Conservation (phyloP, 2,797 vertebrate genomes). For the Myotis daubentonii region DNA sequence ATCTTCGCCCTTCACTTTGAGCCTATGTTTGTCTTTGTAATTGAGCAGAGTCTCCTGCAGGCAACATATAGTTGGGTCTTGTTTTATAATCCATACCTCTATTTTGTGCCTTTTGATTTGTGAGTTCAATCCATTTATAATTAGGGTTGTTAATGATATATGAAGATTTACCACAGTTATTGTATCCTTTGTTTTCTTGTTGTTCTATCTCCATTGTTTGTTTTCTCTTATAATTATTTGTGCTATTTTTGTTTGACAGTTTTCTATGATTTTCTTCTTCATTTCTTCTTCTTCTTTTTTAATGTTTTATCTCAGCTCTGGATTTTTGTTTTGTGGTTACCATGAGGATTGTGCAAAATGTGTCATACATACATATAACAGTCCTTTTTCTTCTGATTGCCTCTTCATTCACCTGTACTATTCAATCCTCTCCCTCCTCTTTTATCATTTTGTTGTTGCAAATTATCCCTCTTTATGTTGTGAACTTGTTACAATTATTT, state of each 20-base stretch:
- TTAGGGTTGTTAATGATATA: not conserved
- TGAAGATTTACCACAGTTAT: not conserved
- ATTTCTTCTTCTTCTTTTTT: not conserved
- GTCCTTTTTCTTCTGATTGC: not conserved
- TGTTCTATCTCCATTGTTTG: not conserved
- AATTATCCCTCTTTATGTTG: not conserved
- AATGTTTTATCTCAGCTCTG: not conserved
- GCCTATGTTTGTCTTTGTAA: not conserved
- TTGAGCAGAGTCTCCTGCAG: not conserved
- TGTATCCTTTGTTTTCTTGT: not conserved
- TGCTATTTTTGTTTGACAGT: not conserved
- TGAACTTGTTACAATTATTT: not conserved
- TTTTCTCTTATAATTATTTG: not conserved
- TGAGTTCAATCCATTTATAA: not conserved
- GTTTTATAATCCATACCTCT: too few species aligned
- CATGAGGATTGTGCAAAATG: not conserved
- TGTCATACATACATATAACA: not conserved
- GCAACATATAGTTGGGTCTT: not conserved
- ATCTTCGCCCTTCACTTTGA: not conserved
- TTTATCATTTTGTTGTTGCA: not conserved
- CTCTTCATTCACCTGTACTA: too few species aligned
- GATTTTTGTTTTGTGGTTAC: not conserved
- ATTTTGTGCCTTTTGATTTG: not conserved
- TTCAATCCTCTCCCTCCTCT: not conserved
- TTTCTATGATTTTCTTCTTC: not conserved